These are phyloP conservation scores for Drosophila sp. DNA, from an alignment of 1,140 invertebrate species.

Conservation along the genomic window DNA sequence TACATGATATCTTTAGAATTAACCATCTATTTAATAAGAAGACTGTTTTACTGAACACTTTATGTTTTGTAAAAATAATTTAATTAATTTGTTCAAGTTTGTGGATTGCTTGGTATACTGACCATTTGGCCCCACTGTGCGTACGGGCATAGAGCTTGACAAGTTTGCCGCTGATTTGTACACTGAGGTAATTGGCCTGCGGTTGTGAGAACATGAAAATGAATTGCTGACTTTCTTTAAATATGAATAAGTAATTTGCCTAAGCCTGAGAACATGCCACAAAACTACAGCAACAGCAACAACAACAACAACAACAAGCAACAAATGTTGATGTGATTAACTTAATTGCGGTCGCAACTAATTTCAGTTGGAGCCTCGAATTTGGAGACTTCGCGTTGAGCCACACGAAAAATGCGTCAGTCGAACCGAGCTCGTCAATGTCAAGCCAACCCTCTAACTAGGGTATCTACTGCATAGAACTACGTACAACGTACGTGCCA, in stretches of 20 bases:
- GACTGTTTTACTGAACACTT: no score
- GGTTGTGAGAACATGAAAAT: slow-evolving; percentile 47
- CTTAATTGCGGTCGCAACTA: slow-evolving; percentile 63
- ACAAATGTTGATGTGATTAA: slow-evolving; percentile 52
- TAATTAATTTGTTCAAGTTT: no score
- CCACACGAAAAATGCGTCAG: slow-evolving; percentile 36
- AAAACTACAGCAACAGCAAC: slow-evolving; percentile 1
- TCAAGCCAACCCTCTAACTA: neutral
- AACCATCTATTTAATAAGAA: no score
- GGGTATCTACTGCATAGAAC: neutral
- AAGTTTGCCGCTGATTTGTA: slow-evolving; percentile 18
- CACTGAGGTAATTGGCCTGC: slow-evolving; percentile 37
- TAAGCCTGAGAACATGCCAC: slow-evolving; percentile 43
- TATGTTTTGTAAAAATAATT: no score
- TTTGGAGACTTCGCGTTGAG: slow-evolving; percentile 18
- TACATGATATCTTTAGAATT: no score
- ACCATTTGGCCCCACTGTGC: slow-evolving; percentile 8
- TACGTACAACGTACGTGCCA: slow-evolving; percentile 1
- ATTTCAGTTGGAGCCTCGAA: slow-evolving; percentile 43
- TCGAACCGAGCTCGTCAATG: slow-evolving; percentile 42
- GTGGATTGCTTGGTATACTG: no score
- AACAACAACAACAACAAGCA: slow-evolving; percentile 15
- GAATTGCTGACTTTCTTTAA: slow-evolving; percentile 58
- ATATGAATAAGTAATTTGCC: slow-evolving; percentile 49
- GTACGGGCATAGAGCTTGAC: neutral